A percentile compares a stretch with the other conserved stretches of the same genome.
Conservation (phyloP, 2,888 invertebrate species). For the Helleia helle region DNA sequence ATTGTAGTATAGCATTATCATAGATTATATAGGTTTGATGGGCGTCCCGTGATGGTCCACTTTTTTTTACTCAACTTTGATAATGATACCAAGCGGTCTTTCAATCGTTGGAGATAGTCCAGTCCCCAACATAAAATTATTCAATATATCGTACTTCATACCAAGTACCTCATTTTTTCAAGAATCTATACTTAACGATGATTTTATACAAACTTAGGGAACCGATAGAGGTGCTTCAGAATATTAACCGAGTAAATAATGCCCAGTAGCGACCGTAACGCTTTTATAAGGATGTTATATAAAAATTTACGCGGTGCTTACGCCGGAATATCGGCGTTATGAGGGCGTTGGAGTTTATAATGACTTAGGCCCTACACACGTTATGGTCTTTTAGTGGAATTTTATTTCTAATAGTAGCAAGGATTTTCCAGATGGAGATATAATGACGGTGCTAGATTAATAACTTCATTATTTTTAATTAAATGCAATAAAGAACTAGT, state of each 20-base stretch:
- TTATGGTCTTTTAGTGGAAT: too few relatives aligned
- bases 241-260: constrained; percentile 16
- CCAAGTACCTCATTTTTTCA: not conserved
- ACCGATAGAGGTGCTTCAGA: constrained; percentile 4
- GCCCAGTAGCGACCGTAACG: constrained; percentile 12
- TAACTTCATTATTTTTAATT: too few relatives aligned
- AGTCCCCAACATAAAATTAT: not conserved
- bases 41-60: too few relatives aligned
- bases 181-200: not conserved
- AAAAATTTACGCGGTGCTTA: constrained; percentile 18
- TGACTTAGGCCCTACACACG: constrained; percentile 2
- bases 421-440: too few relatives aligned
- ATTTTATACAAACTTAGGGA: constrained; percentile 7
- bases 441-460: too few relatives aligned
- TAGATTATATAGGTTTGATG: too few relatives aligned
- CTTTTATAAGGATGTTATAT: constrained; percentile 17
- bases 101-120: too few relatives aligned
- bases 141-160: not conserved
- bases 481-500: too few relatives aligned
- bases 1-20: too few relatives aligned
- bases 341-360: constrained; percentile 6
- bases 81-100: too few relatives aligned
- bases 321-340: not conserved
- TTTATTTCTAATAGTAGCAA: too few relatives aligned
- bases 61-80: too few relatives aligned